phyloP scores from a whole-genome alignment of 1,140 invertebrate genomes.

The Oedothorax gibbosus region DNA sequence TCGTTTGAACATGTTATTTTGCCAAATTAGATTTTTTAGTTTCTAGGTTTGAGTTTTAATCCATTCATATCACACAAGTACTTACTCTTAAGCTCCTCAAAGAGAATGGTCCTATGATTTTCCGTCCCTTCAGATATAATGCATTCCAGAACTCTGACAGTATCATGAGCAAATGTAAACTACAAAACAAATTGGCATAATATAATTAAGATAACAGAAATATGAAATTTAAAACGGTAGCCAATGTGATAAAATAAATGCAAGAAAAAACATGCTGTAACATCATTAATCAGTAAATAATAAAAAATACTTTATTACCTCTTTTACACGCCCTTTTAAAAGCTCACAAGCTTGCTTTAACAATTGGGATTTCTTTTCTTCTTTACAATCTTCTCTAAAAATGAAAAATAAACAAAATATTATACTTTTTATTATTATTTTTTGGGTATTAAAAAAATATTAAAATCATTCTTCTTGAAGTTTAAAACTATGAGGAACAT shows the following conservation, averaged over 20 bases:
- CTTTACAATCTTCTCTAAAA: constrained; percentile 70
- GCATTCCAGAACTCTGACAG: constrained; percentile 88
- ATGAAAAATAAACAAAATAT: not conserved
- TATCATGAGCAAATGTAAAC: constrained; percentile 86
- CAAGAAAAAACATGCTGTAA: not conserved
- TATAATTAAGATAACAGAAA: not conserved
- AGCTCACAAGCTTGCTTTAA: constrained; percentile 79
- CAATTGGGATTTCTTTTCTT: constrained; percentile 76
- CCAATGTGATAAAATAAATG: not conserved
- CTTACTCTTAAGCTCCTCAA: constrained; percentile 77
- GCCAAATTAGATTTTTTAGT: no score
- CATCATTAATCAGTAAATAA: not conserved
- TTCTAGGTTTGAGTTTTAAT: no score
- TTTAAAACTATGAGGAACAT: no score
- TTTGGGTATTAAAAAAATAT: not conserved
- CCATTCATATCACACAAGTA: not conserved
- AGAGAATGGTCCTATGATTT: constrained; percentile 78
- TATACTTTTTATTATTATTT: not conserved
- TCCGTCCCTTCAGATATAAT: constrained; percentile 80
- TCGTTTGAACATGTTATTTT: no score
- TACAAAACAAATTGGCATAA: constrained; percentile 61
- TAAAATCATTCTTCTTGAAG: not conserved
- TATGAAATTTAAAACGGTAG: no score
- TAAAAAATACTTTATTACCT: constrained; percentile 65
- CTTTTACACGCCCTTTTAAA: constrained; percentile 78